A percentile compares a stretch with the other conserved stretches of the same genome.
phyloP scores from a whole-genome alignment of 2,113 vertebrate species.

The Chlamydotis undulata region DNA sequence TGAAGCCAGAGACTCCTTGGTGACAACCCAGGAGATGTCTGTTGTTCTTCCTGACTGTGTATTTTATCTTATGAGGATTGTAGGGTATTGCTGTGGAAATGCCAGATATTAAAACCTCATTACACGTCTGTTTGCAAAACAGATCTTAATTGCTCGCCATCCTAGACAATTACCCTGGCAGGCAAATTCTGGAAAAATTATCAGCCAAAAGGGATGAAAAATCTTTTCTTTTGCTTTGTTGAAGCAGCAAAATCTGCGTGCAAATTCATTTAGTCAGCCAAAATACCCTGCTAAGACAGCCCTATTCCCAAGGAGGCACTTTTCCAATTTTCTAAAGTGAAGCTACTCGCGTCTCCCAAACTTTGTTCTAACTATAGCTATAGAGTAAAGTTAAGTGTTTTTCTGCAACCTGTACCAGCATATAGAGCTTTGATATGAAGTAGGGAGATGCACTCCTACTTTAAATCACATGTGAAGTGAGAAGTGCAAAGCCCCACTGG shows the following conservation, averaged over 20 bases:
- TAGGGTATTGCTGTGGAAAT: slow-evolving; percentile 45
- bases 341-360: slow-evolving; percentile 3
- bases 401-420: not conserved
- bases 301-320: not conserved
- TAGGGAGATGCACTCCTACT: not conserved
- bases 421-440: not conserved
- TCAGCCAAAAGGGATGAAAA: slow-evolving; percentile 19
- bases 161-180: slow-evolving; percentile 25
- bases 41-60: slow-evolving; percentile 2
- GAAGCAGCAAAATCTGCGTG: slow-evolving; percentile 16
- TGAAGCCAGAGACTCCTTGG: slow-evolving; percentile 16
- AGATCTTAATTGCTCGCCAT: not conserved
- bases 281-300: not conserved
- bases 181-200: slow-evolving; percentile 36
- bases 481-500: not conserved
- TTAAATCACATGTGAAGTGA: not conserved
- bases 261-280: not conserved
- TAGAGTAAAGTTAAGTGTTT: not conserved
- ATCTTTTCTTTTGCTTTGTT: slow-evolving; percentile 19
- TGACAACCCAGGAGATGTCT: slow-evolving; percentile 36
- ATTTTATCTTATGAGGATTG: slow-evolving; percentile 30
- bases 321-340: not conserved
- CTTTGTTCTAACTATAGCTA: not conserved
- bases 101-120: slow-evolving; percentile 51
- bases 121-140: slow-evolving; percentile 52